phyloP scores from a whole-genome alignment of 2,888 invertebrate genomes.

The Ceriagrion tenellum region DNA sequence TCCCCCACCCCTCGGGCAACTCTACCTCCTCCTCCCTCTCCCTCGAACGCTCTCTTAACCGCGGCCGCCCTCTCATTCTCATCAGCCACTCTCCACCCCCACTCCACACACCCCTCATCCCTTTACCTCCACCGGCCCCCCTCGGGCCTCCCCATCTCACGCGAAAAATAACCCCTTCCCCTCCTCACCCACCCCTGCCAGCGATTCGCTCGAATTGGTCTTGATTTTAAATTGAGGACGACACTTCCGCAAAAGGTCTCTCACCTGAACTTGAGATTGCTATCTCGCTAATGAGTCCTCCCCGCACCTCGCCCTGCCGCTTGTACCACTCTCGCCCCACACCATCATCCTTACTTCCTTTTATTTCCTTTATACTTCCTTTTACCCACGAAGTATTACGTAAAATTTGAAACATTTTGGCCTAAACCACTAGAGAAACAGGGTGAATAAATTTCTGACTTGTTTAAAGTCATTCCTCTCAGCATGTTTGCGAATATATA shows the following conservation, averaged over 20 bases:
- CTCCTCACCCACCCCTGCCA: neutral
- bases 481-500: no score
- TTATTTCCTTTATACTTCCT: neutral
- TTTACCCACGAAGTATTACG: neutral
- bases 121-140: neutral
- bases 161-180: neutral
- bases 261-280: slow-evolving; percentile 64
- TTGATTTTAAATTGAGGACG: slow-evolving; percentile 66
- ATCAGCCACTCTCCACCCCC: neutral
- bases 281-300: slow-evolving; percentile 53
- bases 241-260: slow-evolving; percentile 24
- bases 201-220: slow-evolving; percentile 41
- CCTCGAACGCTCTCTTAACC: slow-evolving; percentile 7
- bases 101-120: neutral
- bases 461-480: no score
- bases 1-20: neutral
- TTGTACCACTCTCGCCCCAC: neutral
- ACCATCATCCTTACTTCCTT: neutral
- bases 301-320: neutral
- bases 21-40: neutral
- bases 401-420: no score
- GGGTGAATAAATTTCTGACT: no score
- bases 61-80: neutral
- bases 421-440: no score
- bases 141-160: neutral